These are phyloP conservation scores for Cephus runcator DNA, from an alignment of 2,888 invertebrate genomes.

Conservation along the genomic window DNA sequence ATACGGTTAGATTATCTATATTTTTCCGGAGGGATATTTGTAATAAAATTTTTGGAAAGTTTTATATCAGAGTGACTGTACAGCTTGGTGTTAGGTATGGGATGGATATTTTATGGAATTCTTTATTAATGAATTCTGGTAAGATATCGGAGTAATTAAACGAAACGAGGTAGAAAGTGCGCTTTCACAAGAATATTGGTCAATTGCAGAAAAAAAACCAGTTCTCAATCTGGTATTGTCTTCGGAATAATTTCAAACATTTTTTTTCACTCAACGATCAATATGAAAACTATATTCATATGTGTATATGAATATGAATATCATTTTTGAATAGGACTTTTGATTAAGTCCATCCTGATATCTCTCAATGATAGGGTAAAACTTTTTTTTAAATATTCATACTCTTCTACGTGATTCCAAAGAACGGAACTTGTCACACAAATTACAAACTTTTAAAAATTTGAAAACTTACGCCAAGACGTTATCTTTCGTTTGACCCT, in stretches of 20 bases:
- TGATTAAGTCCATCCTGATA: neutral
- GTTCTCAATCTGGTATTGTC: neutral
- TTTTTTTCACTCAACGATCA: neutral
- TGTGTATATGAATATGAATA: neutral
- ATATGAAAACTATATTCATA: neutral
- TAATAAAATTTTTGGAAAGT: neutral
- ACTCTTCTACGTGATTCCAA: neutral
- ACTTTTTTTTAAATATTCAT: neutral
- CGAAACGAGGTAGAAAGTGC: neutral
- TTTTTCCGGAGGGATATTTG: neutral
- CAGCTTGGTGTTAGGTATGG: neutral
- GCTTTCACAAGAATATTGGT: neutral
- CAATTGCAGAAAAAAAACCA: neutral
- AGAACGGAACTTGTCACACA: neutral
- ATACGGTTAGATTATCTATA: neutral
- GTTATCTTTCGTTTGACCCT: slow-evolving; percentile 16
- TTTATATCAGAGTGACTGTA: neutral
- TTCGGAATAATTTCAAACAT: neutral
- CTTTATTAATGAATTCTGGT: neutral
- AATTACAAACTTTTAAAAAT: neutral
- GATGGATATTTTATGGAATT: neutral
- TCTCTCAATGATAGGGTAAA: neutral
- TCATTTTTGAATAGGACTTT: neutral
- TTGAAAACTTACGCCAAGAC: slow-evolving; percentile 14
- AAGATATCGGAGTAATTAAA: neutral